Evolutionary conservation across 2,888 invertebrate genomes (phyloP).

Genomic region (Drosophila atripex): DNA sequence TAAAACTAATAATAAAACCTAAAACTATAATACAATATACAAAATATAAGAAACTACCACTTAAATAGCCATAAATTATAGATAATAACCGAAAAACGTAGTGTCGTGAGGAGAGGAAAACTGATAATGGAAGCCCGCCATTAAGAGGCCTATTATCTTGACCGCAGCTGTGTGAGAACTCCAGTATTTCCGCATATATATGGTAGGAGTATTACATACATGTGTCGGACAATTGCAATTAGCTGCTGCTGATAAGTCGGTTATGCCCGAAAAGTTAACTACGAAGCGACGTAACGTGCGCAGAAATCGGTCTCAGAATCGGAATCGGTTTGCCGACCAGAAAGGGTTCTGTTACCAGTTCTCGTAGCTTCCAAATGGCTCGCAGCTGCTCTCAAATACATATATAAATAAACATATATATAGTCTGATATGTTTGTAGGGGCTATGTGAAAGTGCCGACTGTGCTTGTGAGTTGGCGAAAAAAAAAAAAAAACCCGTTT

Average conservation of each 20-base stretch:
- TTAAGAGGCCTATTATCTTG: constrained; percentile 1
- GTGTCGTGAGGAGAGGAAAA: not conserved
- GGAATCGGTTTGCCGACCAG: constrained; percentile 16
- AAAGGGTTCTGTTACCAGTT: constrained; percentile 33
- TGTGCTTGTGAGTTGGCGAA: not conserved
- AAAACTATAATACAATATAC: not conserved
- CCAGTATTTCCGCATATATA: not conserved
- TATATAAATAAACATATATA: not conserved
- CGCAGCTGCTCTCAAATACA: constrained; percentile 22
- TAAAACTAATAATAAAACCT: not conserved
- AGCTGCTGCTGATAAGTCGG: constrained; percentile 35
- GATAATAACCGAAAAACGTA: not conserved
- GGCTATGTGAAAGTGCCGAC: not conserved
- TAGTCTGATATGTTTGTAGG: not conserved
- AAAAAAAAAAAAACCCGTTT: constrained; percentile 38
- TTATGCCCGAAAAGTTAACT: constrained; percentile 12
- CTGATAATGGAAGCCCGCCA: not conserved
- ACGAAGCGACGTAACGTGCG: constrained; percentile 22
- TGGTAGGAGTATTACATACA: not conserved
- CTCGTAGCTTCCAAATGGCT: constrained; percentile 29
- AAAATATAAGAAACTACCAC: not conserved
- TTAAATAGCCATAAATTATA: not conserved
- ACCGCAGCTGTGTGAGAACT: constrained; percentile 1
- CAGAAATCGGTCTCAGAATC: constrained; percentile 8
- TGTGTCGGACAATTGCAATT: constrained; percentile 9